Percentiles rank a stretch among this genome's conserved stretches.
These are phyloP conservation scores for Ptilorrhoa leucosticta DNA, from an alignment of 2,113 vertebrate species.

Conservation along the genomic window DNA sequence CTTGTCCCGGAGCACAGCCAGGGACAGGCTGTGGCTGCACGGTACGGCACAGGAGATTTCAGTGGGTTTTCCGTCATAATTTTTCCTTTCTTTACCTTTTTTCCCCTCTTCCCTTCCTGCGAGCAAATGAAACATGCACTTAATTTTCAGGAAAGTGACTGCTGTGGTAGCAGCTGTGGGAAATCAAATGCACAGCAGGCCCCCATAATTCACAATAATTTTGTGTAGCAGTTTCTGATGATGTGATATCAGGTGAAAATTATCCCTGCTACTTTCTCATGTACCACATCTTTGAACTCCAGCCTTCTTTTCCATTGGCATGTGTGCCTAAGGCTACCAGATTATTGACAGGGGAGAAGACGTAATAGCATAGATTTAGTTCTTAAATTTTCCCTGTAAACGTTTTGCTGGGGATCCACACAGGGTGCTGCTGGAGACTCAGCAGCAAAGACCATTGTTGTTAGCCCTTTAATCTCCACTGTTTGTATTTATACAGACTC, in stretches of 20 bases:
- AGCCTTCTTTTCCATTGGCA: slow-evolving; percentile 15
- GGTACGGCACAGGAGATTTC: background rate
- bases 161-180: slow-evolving; percentile 72
- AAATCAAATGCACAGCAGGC: slow-evolving; percentile 74
- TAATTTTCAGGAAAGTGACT: slow-evolving; percentile 74
- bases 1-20: background rate
- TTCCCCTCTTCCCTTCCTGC: background rate
- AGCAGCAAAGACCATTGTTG: background rate
- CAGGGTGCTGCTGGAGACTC: background rate
- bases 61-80: background rate
- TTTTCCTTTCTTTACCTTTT: slow-evolving; percentile 28
- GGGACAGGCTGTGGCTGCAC: background rate
- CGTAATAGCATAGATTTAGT: slow-evolving; percentile 29
- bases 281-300: slow-evolving; percentile 47
- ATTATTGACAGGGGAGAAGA: slow-evolving; percentile 39
- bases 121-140: slow-evolving; percentile 71
- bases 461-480: background rate
- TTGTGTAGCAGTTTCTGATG: slow-evolving; percentile 67
- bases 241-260: slow-evolving; percentile 64
- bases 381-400: slow-evolving; percentile 4
- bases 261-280: slow-evolving; percentile 31
- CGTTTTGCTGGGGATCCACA: background rate
- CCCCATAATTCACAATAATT: slow-evolving; percentile 72
- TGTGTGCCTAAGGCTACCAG: slow-evolving; percentile 35
- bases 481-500: background rate